phyloP scores from a whole-genome alignment of 2,888 invertebrate genomes.

The Mimumesa dahlbomi region DNA sequence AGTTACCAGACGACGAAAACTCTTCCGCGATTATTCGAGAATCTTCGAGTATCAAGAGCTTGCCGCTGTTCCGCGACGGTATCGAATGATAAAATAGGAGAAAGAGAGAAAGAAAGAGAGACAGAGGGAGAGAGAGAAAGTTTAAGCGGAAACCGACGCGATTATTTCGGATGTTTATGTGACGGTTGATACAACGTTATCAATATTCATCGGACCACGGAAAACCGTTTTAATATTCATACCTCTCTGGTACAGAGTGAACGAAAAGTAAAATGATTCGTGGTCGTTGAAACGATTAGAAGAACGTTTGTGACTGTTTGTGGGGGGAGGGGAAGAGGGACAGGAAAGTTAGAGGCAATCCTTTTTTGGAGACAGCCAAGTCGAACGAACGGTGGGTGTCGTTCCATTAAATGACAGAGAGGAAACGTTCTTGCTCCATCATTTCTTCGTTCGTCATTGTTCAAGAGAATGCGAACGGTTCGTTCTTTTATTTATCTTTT shows the following conservation, averaged over 20 bases:
- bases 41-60: slow-evolving; percentile 17
- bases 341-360: slow-evolving; percentile 4
- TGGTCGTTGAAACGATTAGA: slow-evolving; percentile 47
- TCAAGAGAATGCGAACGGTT: slow-evolving; percentile 16
- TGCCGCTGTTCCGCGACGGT: too few species aligned
- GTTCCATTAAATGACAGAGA: slow-evolving; percentile 33
- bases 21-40: slow-evolving; percentile 17
- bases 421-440: slow-evolving; percentile 13
- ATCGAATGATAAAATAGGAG: too few species aligned
- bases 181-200: slow-evolving; percentile 48
- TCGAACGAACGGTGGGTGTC: slow-evolving; percentile 16
- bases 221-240: slow-evolving; percentile 60
- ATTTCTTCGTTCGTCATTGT: slow-evolving; percentile 22
- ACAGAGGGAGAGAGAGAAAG: too few species aligned
- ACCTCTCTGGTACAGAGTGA: slow-evolving; percentile 15
- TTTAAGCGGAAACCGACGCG: neutral
- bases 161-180: slow-evolving; percentile 52
- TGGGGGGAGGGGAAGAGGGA: slow-evolving; percentile 17
- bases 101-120: too few species aligned
- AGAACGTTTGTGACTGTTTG: slow-evolving; percentile 32
- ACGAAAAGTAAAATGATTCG: slow-evolving; percentile 42
- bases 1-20: slow-evolving; percentile 6
- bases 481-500: neutral
- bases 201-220: slow-evolving; percentile 57
- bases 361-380: slow-evolving; percentile 15